Evolutionary conservation across 2,113 vertebrate species (phyloP).

Genomic region (Ciconia stormi): DNA sequence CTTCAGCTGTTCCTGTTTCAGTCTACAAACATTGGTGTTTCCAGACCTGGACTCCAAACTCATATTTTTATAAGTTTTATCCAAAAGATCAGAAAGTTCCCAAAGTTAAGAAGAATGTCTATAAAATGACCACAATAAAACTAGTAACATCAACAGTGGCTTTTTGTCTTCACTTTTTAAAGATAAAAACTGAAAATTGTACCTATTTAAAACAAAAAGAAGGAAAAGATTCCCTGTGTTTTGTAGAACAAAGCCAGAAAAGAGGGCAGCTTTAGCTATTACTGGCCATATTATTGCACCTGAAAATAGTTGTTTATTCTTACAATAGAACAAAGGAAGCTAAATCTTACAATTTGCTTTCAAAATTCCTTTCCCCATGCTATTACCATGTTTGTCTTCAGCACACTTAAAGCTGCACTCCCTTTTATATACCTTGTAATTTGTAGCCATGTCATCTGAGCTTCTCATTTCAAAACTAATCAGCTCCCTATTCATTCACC

Average conservation of each 20-base stretch:
- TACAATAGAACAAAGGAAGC: neutral
- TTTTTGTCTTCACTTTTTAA: neutral
- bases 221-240: neutral
- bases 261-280: neutral
- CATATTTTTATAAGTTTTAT: neutral
- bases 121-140: neutral
- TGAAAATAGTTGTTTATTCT: neutral
- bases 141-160: neutral
- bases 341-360: neutral
- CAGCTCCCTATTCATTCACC: neutral
- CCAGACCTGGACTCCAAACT: neutral
- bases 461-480: constrained; percentile 6
- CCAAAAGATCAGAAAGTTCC: neutral
- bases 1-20: neutral
- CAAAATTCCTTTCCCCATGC: neutral
- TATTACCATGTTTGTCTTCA: neutral
- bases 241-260: neutral
- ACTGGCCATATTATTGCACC: neutral
- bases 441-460: neutral
- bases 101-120: neutral
- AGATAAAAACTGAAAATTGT: neutral
- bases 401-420: neutral
- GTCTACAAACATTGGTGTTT: neutral
- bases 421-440: neutral
- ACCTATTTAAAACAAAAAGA: neutral